Evolutionary conservation across 2,113 vertebrate genomes (phyloP).

Genomic region (Paramisgurnus dabryanus): DNA sequence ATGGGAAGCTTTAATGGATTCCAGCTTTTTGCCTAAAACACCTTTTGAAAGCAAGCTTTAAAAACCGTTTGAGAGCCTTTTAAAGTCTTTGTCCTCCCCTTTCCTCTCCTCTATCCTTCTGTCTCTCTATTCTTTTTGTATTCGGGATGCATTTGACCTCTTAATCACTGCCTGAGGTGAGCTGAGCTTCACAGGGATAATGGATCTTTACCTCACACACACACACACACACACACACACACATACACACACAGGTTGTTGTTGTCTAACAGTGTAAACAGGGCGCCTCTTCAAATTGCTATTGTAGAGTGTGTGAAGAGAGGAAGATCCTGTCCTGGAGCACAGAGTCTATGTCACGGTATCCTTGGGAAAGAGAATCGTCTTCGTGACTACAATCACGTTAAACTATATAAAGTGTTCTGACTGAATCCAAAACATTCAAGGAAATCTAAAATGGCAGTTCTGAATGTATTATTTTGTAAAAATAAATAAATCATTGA

Average conservation of each 20-base stretch:
- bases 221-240: slow-evolving; percentile 6
- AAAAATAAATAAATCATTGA: too few species aligned
- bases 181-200: slow-evolving; percentile 52
- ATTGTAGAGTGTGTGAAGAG: slow-evolving; percentile 42
- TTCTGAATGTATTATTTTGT: too few species aligned
- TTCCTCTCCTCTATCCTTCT: slow-evolving; percentile 50
- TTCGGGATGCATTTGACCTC: slow-evolving; percentile 52
- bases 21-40: slow-evolving; percentile 44
- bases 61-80: slow-evolving; percentile 40
- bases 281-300: slow-evolving; percentile 41
- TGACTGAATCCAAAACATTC: too few species aligned
- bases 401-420: too few species aligned
- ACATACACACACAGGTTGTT: slow-evolving; percentile 39
- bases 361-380: background rate
- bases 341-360: slow-evolving; percentile 1
- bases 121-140: slow-evolving; percentile 49
- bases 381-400: slow-evolving; percentile 4
- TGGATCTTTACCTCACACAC: slow-evolving; percentile 37
- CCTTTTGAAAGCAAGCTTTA: slow-evolving; percentile 49
- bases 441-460: too few species aligned
- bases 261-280: slow-evolving; percentile 52
- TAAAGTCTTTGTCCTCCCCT: slow-evolving; percentile 53
- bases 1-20: slow-evolving; percentile 46
- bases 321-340: slow-evolving; percentile 29
- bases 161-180: slow-evolving; percentile 60